Evolutionary conservation across 2,888 invertebrate species (phyloP).

Genomic region (Steinernema carpocapsae): DNA sequence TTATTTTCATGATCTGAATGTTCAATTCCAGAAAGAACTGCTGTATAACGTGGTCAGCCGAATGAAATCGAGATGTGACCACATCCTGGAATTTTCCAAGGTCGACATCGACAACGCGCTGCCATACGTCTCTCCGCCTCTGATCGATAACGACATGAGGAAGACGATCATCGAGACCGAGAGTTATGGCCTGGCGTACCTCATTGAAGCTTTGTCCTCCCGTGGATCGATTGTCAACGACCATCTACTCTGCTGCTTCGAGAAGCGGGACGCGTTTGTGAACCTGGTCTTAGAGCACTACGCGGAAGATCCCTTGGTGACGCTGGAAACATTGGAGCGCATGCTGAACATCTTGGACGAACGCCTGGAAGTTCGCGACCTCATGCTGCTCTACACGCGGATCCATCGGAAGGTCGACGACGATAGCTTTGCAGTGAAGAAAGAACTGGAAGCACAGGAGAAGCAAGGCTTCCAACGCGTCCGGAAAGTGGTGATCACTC

Average conservation of each 20-base stretch:
- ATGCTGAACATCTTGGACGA: slow-evolving; percentile 46
- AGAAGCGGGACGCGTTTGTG: not conserved
- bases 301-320: slow-evolving; percentile 37
- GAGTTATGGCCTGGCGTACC: slow-evolving; percentile 44
- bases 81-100: not conserved
- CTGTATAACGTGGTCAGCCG: slow-evolving; percentile 9
- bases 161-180: not conserved
- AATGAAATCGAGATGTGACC: not conserved
- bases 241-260: slow-evolving; percentile 43
- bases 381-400: not conserved
- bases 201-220: slow-evolving; percentile 55
- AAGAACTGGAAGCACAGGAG: slow-evolving; percentile 40
- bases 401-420: not conserved
- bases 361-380: slow-evolving; percentile 36
- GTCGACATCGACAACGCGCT: not conserved
- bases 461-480: slow-evolving; percentile 49
- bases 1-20: not conserved
- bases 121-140: not conserved
- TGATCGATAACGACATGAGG: not conserved
- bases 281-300: slow-evolving; percentile 12
- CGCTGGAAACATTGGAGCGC: slow-evolving; percentile 48
- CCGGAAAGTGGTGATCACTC: slow-evolving; percentile 60
- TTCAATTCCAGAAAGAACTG: not conserved
- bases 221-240: slow-evolving; percentile 56
- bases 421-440: not conserved